Base-by-base conservation (phyloP, 2,113 vertebrate species). In the Electrona antarctica region DNA sequence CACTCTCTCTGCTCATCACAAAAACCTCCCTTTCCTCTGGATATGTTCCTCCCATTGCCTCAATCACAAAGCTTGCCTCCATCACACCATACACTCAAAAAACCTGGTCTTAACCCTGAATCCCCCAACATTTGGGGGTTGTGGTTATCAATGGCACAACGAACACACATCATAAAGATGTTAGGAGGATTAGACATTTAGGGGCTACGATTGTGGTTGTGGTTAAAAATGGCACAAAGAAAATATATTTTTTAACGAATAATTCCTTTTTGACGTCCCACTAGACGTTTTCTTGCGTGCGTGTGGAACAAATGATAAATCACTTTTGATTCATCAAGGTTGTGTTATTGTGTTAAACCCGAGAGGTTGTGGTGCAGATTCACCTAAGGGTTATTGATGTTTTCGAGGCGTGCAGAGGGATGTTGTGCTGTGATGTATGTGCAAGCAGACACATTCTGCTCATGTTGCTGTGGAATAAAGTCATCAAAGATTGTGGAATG, bases 371-470 rank as follows among this genome's bases (percentile, higher is more conserved):
- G 15, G 58, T 64, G 55, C 29, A 70, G 13, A 12, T 48, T 9
- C 29, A 52, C 9, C 64, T 70, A 13, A 54, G 8, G 28, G 28
- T 76, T 70, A 74, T 81, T 56, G 49, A 73, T 60, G 63, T 62
- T 58, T 67, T 51, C 64, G 59, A 61, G 52, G 1, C 13, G 69
- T 54, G 8, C 61, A 61, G 21, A 68, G 3, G 21, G 4, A 15
- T 62, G 33, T 45, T 12, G n/a, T 46, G 51, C 8, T 70, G 15
- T 73, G 1, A 52, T 79, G 66, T 69, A 60, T 50, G 62, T 76
- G 21, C 14, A 66, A 45, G 15, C 58, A 52, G 56, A 69, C 63
- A 57, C 55, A 8, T 47, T 48, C 41, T 58, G 55, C 73, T 66
- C 45, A 47, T 45, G 29, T 65, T 60, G 15, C 76, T 67, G 52